Evolutionary conservation across 2,888 invertebrate genomes (phyloP).

Genomic region (Ctena decussata): DNA sequence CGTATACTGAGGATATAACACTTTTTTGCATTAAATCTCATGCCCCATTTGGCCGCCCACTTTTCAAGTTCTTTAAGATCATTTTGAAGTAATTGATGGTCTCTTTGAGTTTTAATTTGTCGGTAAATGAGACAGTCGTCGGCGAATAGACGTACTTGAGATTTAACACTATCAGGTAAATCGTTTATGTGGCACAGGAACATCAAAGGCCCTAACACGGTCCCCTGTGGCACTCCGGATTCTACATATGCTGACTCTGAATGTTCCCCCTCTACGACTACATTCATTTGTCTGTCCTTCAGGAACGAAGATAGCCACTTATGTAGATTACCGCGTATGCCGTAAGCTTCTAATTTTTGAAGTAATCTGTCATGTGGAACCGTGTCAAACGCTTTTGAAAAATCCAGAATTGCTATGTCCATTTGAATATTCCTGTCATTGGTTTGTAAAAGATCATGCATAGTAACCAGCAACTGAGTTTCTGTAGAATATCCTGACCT

Average conservation of each 20-base stretch:
- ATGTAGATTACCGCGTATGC: slow-evolving; percentile 11
- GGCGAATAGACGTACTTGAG: slow-evolving; percentile 32
- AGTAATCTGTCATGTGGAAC: slow-evolving; percentile 24
- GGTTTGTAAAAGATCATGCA: slow-evolving; percentile 22
- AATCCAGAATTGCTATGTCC: slow-evolving; percentile 33
- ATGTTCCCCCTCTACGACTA: slow-evolving; percentile 17
- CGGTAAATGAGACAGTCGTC: slow-evolving; percentile 45
- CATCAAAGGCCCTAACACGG: slow-evolving; percentile 26
- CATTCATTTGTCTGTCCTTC: slow-evolving; percentile 9
- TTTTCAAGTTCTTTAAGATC: too few species aligned
- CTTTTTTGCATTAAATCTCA: too few species aligned
- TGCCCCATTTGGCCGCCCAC: too few species aligned
- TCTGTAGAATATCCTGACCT: slow-evolving; percentile 23
- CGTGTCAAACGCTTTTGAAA: slow-evolving; percentile 31
- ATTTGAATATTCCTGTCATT: slow-evolving; percentile 26
- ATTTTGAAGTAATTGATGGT: background rate
- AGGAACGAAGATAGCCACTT: slow-evolving; percentile 29
- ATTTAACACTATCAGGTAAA: slow-evolving; percentile 25
- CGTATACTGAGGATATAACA: too few species aligned
- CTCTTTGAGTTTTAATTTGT: background rate
- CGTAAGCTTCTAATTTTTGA: slow-evolving; percentile 25
- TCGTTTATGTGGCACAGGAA: slow-evolving; percentile 34
- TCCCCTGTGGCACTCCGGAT: slow-evolving; percentile 23
- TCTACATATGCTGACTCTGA: slow-evolving; percentile 13
- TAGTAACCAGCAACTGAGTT: slow-evolving; percentile 23